A percentile compares a stretch with the other conserved stretches of the same genome.
phyloP scores from a whole-genome alignment of 2,888 invertebrate genomes.

The Meliscaeva auricollis region DNA sequence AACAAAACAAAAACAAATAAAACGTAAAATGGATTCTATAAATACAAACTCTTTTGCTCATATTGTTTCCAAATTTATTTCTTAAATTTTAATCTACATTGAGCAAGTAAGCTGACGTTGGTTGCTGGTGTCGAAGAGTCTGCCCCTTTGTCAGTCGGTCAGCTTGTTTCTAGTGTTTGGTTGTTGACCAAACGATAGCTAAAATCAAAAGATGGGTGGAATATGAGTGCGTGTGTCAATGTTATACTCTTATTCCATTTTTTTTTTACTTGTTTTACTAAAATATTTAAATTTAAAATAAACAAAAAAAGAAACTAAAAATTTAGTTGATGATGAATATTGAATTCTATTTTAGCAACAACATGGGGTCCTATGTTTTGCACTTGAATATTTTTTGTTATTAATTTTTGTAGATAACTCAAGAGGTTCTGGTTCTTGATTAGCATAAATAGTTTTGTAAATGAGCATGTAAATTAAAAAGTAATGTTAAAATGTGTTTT shows the following conservation, averaged over 20 bases:
- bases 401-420: neutral
- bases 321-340: neutral
- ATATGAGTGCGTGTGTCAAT: conserved; percentile 38
- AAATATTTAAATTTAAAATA: conserved; percentile 7
- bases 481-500: conserved; percentile 11
- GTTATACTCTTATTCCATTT: conserved; percentile 39
- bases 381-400: neutral
- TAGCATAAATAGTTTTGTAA: conserved; percentile 28
- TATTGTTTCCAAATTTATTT: conserved; percentile 22
- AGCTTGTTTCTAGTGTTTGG: neutral
- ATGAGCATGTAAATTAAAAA: conserved; percentile 39
- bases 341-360: conserved; percentile 11
- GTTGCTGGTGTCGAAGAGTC: conserved; percentile 5
- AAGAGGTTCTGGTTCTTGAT: neutral
- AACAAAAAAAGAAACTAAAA: neutral
- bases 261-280: neutral
- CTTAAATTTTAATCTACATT: neutral
- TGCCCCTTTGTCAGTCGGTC: neutral
- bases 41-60: conserved; percentile 6
- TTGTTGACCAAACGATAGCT: neutral
- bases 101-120: neutral
- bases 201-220: conserved; percentile 8
- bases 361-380: conserved; percentile 15
- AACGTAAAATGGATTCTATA: conserved; percentile 7
- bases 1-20: neutral